phyloP scores from a whole-genome alignment of 92 coral and sea anemone genomes.

The Nematostella vectensis region DNA sequence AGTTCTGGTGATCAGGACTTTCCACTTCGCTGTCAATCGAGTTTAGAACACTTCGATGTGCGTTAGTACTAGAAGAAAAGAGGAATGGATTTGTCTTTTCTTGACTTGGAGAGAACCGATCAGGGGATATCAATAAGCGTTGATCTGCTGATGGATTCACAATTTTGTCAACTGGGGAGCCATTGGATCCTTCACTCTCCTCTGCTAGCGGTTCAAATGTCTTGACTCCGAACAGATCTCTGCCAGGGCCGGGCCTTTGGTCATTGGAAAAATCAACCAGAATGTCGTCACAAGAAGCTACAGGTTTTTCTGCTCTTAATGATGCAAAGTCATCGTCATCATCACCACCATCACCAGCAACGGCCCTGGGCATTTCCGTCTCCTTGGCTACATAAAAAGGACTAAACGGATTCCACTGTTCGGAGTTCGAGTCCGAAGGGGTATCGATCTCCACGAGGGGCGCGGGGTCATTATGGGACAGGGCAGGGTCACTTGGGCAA shows the following conservation, averaged over 20 bases:
- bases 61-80: not conserved
- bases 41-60: not conserved
- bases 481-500: conserved; percentile 79
- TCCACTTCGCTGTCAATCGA: conserved; percentile 34
- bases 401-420: conserved; percentile 82
- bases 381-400: conserved; percentile 67
- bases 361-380: conserved; percentile 11
- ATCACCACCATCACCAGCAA: conserved; percentile 15
- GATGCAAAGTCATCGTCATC: conserved; percentile 73
- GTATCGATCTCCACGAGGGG: conserved; percentile 49
- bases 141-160: not conserved
- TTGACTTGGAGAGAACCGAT: conserved; percentile 2
- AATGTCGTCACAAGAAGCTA: not conserved
- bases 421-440: conserved; percentile 23
- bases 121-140: conserved; percentile 14
- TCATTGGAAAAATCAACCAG: not conserved
- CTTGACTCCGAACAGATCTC: conserved; percentile 59
- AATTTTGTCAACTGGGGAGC: not conserved
- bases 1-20: conserved; percentile 1
- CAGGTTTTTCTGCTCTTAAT: conserved; percentile 27
- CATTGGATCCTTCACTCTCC: conserved; percentile 5
- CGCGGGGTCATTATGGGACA: conserved; percentile 26
- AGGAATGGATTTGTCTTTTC: conserved; percentile 17
- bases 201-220: conserved; percentile 32
- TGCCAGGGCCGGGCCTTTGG: conserved; percentile 1